phyloP scores from a whole-genome alignment of 2,113 vertebrate species.

The Oxygymnocypris stewartii region DNA sequence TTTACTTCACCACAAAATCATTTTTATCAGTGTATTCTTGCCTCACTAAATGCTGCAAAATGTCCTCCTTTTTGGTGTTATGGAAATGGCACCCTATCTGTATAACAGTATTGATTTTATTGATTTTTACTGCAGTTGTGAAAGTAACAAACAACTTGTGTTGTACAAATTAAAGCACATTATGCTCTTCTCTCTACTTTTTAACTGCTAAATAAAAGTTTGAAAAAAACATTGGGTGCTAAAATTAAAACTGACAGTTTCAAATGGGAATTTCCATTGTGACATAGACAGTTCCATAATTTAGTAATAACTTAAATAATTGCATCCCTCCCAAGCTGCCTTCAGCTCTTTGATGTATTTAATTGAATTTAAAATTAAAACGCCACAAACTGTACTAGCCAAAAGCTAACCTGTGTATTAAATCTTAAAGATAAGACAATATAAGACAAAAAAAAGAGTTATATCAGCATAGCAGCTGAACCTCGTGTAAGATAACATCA shows the following conservation, averaged over 20 bases:
- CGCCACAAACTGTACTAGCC: neutral
- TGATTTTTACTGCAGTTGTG: neutral
- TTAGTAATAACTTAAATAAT: conserved; percentile 13
- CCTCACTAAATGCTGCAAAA: too few species aligned
- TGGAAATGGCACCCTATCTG: too few species aligned
- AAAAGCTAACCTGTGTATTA: conserved; percentile 23
- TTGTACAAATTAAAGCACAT: neutral
- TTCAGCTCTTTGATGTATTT: neutral
- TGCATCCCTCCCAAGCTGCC: neutral
- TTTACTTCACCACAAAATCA: too few species aligned
- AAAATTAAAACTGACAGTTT: neutral
- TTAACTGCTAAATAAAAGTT: neutral
- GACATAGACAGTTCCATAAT: neutral
- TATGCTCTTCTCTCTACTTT: neutral
- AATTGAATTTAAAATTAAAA: conserved; percentile 10
- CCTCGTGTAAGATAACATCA: conserved; percentile 47
- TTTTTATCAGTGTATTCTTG: too few species aligned
- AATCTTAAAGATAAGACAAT: conserved; percentile 52
- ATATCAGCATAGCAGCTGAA: conserved; percentile 4
- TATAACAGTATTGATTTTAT: neutral
- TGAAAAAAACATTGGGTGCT: neutral
- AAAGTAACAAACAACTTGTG: neutral
- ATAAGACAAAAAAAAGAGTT: conserved; percentile 33
- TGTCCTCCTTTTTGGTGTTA: too few species aligned
- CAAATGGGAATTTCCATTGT: conserved; percentile 14